phyloP scores from a whole-genome alignment of 2,113 vertebrate genomes.

The Hemibagrus wyckioides region DNA sequence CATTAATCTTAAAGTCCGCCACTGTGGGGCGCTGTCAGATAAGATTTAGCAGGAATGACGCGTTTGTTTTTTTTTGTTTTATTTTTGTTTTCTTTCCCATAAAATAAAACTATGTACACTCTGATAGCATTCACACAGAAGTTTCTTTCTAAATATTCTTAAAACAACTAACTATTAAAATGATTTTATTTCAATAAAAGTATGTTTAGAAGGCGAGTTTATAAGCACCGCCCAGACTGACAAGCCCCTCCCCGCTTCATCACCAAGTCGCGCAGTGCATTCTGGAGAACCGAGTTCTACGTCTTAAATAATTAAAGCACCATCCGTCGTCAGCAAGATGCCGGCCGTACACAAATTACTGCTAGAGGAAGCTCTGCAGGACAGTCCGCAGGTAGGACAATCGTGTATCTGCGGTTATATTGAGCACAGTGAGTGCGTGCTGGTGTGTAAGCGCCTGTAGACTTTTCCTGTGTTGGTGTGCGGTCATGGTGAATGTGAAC shows the following conservation, averaged over 20 bases:
- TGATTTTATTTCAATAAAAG: not conserved
- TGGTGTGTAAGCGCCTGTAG: not conserved
- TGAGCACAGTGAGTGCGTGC: not conserved
- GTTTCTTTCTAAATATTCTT: not conserved
- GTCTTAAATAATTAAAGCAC: constrained; percentile 63
- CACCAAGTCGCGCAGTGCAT: constrained; percentile 27
- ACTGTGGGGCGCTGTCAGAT: constrained; percentile 14
- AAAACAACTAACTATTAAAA: not conserved
- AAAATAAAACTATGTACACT: not conserved
- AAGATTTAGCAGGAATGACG: not conserved
- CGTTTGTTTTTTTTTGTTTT: not conserved
- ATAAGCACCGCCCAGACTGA: not conserved
- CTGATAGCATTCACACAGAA: not conserved
- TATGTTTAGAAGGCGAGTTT: not conserved
- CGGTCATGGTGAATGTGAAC: not conserved
- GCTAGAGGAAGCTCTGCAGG: constrained; percentile 91
- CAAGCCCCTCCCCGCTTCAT: not conserved
- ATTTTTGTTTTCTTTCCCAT: not conserved
- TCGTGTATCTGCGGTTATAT: not conserved
- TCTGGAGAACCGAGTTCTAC: constrained; percentile 71
- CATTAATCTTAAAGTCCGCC: not conserved
- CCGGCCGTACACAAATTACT: constrained; percentile 92
- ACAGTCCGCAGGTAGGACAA: constrained; percentile 91
- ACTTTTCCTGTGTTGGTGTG: not conserved
- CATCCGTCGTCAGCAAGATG: constrained; percentile 77